phyloP scores from a whole-genome alignment of 2,888 invertebrate species.

The Unio delphinus region DNA sequence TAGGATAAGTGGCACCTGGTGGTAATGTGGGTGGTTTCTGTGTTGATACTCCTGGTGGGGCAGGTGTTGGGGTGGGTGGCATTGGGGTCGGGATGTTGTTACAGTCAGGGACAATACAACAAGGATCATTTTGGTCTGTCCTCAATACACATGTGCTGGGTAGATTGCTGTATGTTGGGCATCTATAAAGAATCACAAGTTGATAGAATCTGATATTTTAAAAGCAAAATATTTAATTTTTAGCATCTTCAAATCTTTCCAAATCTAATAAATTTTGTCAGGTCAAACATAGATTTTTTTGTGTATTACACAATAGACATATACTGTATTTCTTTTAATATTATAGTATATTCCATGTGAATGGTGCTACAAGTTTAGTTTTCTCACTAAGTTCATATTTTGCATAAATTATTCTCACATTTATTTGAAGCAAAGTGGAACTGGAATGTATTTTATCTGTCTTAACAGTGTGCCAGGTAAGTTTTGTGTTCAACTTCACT shows the following conservation, averaged over 20 bases:
- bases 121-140: constrained; percentile 39
- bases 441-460: too few species aligned
- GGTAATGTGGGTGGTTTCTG: constrained; percentile 3
- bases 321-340: too few species aligned
- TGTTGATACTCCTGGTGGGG: not conserved
- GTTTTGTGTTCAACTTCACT: too few species aligned
- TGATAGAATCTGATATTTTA: not conserved
- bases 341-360: too few species aligned
- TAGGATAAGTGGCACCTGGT: constrained; percentile 31
- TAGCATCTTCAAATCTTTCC: not conserved
- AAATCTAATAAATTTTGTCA: too few species aligned
- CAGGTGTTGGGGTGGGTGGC: constrained; percentile 19
- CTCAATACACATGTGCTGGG: constrained; percentile 33
- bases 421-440: too few species aligned
- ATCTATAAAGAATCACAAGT: constrained; percentile 23
- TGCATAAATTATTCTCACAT: too few species aligned
- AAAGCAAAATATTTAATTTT: not conserved
- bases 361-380: too few species aligned
- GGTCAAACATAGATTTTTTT: too few species aligned
- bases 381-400: too few species aligned
- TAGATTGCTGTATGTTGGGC: constrained; percentile 36
- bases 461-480: too few species aligned
- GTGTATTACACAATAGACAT: too few species aligned
- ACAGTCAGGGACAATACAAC: constrained; percentile 51
- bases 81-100: constrained; percentile 34